These are phyloP conservation scores for Hippocampus abdominalis DNA, from an alignment of 2,113 vertebrate species.

Conservation along the genomic window DNA sequence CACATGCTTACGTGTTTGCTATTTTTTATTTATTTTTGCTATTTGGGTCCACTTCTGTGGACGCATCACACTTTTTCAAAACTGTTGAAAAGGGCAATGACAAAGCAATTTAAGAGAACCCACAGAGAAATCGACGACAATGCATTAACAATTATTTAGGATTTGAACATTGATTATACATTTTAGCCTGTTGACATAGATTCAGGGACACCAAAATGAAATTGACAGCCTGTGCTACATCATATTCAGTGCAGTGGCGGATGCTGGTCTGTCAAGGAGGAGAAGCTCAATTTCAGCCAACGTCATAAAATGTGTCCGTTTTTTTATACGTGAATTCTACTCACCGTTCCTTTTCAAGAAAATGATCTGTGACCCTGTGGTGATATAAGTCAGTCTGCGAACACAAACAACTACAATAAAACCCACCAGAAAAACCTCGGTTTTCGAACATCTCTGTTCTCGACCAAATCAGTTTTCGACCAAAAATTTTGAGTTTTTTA, in stretches of 20 bases:
- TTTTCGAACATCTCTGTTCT: too few relatives aligned
- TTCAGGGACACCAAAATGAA: conserved; percentile 34
- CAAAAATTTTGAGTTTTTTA: too few relatives aligned
- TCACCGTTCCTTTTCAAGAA: too few relatives aligned
- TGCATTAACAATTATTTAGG: not conserved
- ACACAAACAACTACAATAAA: too few relatives aligned
- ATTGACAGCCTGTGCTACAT: conserved; percentile 17
- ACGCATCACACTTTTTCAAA: not conserved
- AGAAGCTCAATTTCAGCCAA: too few relatives aligned
- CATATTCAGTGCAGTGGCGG: conserved; percentile 11
- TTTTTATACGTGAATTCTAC: too few relatives aligned
- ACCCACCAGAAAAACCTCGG: too few relatives aligned
- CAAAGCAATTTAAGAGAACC: not conserved
- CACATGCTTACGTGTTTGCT: not conserved
- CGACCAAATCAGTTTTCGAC: too few relatives aligned
- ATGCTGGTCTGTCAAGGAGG: too few relatives aligned
- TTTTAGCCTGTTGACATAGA: conserved; percentile 58
- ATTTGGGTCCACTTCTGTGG: not conserved
- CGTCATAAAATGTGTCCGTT: too few relatives aligned
- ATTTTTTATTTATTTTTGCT: not conserved
- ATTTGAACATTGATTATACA: conserved; percentile 22
- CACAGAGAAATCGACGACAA: not conserved
- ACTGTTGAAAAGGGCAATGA: not conserved
- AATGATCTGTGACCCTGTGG: too few relatives aligned
- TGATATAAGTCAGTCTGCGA: too few relatives aligned